Conservation (phyloP, 2,797 vertebrate genomes). For the Pristis pectinata region DNA sequence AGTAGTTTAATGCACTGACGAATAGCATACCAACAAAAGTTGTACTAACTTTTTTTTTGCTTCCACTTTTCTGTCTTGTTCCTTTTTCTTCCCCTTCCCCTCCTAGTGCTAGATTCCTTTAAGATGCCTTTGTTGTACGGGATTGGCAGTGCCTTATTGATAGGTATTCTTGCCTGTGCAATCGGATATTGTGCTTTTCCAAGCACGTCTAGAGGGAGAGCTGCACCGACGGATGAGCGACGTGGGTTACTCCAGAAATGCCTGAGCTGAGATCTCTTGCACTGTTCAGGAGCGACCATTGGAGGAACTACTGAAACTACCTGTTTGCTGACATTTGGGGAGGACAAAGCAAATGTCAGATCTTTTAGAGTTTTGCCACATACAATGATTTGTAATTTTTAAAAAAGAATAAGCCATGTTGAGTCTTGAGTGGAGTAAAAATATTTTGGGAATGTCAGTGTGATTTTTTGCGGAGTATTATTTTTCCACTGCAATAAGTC, state of each 20-base stretch:
- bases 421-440: background rate
- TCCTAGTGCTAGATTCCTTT: conserved; percentile 84
- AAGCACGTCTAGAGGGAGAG: background rate
- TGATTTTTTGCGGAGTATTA: background rate
- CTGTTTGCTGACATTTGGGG: background rate
- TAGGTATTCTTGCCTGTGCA: conserved; percentile 80
- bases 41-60: background rate
- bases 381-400: conserved; percentile 32
- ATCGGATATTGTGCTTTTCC: conserved; percentile 83
- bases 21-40: background rate
- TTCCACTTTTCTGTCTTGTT: background rate
- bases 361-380: background rate
- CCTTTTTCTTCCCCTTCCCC: background rate
- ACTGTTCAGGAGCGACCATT: background rate
- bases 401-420: background rate
- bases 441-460: conserved; percentile 8
- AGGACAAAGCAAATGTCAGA: background rate
- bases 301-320: background rate
- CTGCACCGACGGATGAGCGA: background rate
- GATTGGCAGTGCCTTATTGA: conserved; percentile 63
- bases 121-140: conserved; percentile 86
- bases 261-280: background rate
- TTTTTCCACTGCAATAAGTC: background rate
- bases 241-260: background rate
- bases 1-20: background rate